phyloP scores from a whole-genome alignment of 2,113 vertebrate genomes.

The Hemicordylus capensis region DNA sequence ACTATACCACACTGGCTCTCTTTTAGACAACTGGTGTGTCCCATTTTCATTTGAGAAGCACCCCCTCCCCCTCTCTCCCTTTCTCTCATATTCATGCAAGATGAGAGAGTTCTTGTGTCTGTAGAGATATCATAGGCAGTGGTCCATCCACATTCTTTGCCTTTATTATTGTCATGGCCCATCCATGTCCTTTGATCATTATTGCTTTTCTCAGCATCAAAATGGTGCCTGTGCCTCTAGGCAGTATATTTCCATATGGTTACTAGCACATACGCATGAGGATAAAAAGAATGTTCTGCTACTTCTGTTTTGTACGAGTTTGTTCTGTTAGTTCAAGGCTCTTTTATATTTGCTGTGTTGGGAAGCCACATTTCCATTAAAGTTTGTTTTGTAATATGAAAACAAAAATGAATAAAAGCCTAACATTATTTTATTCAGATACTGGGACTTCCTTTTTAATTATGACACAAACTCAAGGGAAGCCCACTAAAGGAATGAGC shows the following conservation, averaged over 20 bases:
- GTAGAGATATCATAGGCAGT: neutral
- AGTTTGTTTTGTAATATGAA: conserved; percentile 31
- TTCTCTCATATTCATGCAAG: neutral
- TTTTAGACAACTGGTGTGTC: too few species aligned
- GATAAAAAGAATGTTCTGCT: neutral
- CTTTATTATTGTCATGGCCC: neutral
- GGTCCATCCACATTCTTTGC: neutral
- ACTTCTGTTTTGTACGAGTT: neutral
- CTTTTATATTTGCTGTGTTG: neutral
- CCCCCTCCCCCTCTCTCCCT: too few species aligned
- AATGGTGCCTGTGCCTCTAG: neutral
- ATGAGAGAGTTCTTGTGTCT: neutral
- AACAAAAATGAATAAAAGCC: conserved; percentile 20
- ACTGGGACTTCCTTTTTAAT: conserved; percentile 32
- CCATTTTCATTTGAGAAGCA: too few species aligned
- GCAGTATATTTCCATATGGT: neutral
- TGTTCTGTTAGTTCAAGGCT: neutral
- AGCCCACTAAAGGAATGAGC: conserved; percentile 4
- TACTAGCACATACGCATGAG: neutral
- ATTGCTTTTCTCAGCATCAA: neutral
- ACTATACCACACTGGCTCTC: too few species aligned
- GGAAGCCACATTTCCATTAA: neutral
- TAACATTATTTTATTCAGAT: conserved; percentile 20
- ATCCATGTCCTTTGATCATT: neutral
- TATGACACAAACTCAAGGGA: conserved; percentile 27